A percentile compares a stretch with the other conserved stretches of the same genome.
These are phyloP conservation scores for Papilio machaon DNA, from an alignment of 1,140 invertebrate genomes.

Conservation along the genomic window DNA sequence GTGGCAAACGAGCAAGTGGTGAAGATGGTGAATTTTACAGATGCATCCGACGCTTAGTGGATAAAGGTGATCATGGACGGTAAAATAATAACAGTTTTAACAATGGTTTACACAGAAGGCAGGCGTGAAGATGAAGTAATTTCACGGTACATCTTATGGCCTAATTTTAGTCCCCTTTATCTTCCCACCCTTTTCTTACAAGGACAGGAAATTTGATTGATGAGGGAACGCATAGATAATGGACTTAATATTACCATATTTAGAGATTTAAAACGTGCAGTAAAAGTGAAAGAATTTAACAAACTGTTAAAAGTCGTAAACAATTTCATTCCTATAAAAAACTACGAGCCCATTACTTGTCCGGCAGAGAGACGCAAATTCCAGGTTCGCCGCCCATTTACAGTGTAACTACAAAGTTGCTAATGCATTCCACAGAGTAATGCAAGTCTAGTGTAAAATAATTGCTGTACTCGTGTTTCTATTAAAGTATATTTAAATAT, in stretches of 20 bases:
- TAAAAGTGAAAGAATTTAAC: not conserved
- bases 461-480: slow-evolving; percentile 18
- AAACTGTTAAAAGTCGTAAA: not conserved
- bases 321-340: not conserved
- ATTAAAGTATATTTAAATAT: slow-evolving; percentile 21
- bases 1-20: too few relatives aligned
- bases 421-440: slow-evolving; percentile 31
- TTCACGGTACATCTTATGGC: too few relatives aligned
- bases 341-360: not conserved
- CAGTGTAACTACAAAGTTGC: slow-evolving; percentile 35
- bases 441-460: slow-evolving; percentile 22
- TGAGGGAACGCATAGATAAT: too few relatives aligned
- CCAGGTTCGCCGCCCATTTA: slow-evolving; percentile 14
- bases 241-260: not conserved
- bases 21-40: too few relatives aligned
- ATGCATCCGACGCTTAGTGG: too few relatives aligned
- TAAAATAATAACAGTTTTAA: too few relatives aligned
- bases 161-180: too few relatives aligned
- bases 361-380: slow-evolving; percentile 23
- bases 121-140: too few relatives aligned
- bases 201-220: too few relatives aligned
- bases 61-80: too few relatives aligned
- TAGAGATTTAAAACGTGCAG: not conserved
- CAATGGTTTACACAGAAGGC: too few relatives aligned
- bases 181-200: too few relatives aligned